These are phyloP conservation scores for Dendropsophus ebraccatus DNA, from an alignment of 2,113 vertebrate species.

Conservation along the genomic window DNA sequence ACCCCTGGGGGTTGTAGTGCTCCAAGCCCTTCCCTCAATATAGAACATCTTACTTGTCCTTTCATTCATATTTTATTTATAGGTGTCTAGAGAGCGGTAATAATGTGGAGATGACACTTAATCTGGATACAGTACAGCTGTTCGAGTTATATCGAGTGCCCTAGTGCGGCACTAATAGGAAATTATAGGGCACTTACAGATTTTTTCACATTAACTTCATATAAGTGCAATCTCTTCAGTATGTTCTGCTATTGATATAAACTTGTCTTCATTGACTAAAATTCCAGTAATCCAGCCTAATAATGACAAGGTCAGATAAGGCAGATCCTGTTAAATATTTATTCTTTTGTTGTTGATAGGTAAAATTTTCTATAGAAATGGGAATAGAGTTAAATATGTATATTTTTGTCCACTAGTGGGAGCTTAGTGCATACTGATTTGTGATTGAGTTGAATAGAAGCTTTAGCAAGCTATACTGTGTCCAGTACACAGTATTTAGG, in stretches of 20 bases:
- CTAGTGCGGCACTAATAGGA: not conserved
- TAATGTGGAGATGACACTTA: not conserved
- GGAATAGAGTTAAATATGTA: too few relatives aligned
- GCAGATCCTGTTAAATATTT: too few relatives aligned
- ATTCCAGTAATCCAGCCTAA: not conserved
- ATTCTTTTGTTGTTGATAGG: too few relatives aligned
- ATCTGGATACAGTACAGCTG: constrained; percentile 7
- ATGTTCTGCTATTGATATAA: not conserved
- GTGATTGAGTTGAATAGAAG: too few relatives aligned
- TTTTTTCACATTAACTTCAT: not conserved
- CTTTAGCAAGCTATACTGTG: too few relatives aligned
- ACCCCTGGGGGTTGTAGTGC: constrained; percentile 2
- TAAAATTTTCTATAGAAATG: too few relatives aligned
- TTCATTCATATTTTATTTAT: constrained; percentile 50
- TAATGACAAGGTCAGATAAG: too few relatives aligned
- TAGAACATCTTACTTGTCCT: not conserved
- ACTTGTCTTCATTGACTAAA: not conserved
- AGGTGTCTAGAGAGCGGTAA: constrained; percentile 44
- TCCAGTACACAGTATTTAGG: too few relatives aligned
- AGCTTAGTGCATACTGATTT: too few relatives aligned
- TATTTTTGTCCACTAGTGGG: too few relatives aligned
- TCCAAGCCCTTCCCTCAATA: not conserved
- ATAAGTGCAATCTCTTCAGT: too few relatives aligned
- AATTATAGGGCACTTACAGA: constrained; percentile 17
- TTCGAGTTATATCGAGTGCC: not conserved